These are phyloP conservation scores for Siniperca chuatsi DNA, from an alignment of 2,113 vertebrate genomes.

Conservation along the genomic window DNA sequence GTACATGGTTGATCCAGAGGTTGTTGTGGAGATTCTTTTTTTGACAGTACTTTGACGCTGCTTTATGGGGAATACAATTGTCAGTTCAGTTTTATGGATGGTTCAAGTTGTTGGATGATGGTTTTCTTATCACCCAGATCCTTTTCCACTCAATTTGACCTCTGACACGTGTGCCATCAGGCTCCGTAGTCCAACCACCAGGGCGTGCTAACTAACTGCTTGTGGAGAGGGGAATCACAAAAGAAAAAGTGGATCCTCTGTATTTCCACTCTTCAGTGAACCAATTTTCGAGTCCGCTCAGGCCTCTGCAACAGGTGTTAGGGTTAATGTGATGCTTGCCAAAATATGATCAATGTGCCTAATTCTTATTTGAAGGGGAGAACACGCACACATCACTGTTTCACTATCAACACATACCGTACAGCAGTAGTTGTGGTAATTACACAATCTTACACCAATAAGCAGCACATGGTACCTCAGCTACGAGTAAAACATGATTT, in stretches of 20 bases:
- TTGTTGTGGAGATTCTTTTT: neutral
- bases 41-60: neutral
- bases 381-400: neutral
- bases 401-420: neutral
- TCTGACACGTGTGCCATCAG: neutral
- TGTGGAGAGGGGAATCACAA: neutral
- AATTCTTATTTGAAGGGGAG: neutral
- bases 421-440: neutral
- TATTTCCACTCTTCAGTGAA: neutral
- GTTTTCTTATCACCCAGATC: neutral
- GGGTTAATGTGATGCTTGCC: neutral
- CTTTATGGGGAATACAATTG: fast-evolving
- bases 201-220: conserved; percentile 34
- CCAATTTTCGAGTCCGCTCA: neutral
- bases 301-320: conserved; percentile 14
- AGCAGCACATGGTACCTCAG: neutral
- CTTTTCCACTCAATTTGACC: neutral
- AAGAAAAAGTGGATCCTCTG: conserved; percentile 9
- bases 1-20: neutral
- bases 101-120: neutral
- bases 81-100: neutral
- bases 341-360: neutral
- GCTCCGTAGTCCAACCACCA: conserved; percentile 20
- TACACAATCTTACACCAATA: neutral
- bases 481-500: neutral